A percentile compares a stretch with the other conserved stretches of the same genome.
Conservation (phyloP, 2,113 vertebrate species). For the Crotalus tigris region DNA sequence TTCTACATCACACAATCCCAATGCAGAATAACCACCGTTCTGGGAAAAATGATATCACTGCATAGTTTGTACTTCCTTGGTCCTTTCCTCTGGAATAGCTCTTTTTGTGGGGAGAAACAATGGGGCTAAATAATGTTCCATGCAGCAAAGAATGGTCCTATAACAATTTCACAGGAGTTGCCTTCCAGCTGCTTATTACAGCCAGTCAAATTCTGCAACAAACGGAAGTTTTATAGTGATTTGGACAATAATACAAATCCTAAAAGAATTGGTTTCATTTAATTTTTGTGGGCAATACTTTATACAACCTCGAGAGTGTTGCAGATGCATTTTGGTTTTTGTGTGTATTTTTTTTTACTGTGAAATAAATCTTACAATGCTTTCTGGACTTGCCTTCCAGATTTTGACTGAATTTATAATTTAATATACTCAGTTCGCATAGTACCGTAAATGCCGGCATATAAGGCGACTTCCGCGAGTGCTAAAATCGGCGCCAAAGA, state of each 20-base stretch:
- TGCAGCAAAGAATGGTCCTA: constrained; percentile 26
- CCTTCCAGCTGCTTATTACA: constrained; percentile 30
- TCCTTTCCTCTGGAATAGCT: constrained; percentile 47
- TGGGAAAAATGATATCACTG: constrained; percentile 58
- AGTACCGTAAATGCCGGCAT: too few relatives aligned
- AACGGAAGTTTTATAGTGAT: constrained; percentile 21
- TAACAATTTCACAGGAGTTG: constrained; percentile 49
- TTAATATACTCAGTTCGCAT: background rate
- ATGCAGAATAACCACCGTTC: constrained; percentile 54
- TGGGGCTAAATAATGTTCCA: background rate
- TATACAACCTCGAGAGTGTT: background rate
- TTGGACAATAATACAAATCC: background rate
- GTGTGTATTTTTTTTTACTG: background rate
- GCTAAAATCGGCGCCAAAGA: too few relatives aligned
- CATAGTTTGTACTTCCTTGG: constrained; percentile 53
- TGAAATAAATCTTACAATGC: background rate
- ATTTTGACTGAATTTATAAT: background rate
- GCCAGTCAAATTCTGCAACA: constrained; percentile 25
- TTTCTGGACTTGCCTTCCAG: background rate
- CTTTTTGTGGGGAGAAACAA: background rate
- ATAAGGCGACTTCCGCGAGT: too few relatives aligned
- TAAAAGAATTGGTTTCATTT: background rate
- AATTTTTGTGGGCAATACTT: background rate
- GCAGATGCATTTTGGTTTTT: background rate
- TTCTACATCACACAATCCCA: constrained; percentile 83